Evolutionary conservation across 2,888 invertebrate genomes (phyloP), one percentile per base, ranked within the genome.

Genomic region (Dasypogon diadema): DNA sequence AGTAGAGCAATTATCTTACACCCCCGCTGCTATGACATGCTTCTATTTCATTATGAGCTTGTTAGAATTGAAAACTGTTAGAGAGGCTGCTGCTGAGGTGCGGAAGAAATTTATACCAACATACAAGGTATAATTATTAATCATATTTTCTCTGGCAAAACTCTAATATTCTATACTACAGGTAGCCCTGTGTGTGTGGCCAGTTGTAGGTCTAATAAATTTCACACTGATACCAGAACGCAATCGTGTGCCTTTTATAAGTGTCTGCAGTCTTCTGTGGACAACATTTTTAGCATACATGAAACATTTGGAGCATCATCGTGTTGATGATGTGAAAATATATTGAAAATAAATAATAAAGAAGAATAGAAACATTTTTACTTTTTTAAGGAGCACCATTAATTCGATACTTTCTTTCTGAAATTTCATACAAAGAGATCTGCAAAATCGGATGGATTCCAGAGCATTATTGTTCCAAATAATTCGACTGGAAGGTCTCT

Each of bases 11-110:
- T 85, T 93, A 10, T 89, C 92, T 0, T 94, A 94, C 81, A 91
- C 92, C 21, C 94, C 94, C 65, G 88, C 90, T 76, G 93, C 93
- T 30, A 92, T 93, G 90, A 89, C 90, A 78, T 91, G 91, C 80
- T 94, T 94, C 82, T 94, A 92, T 83, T 91, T 92, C 83, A 89
- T 91, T 26, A 93, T 94, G 90, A 92, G 90, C 82, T 82, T 93
- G 74, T 83, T 94, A 76, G 93, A 94, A 86, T 88, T 90, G 79
- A 92, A 91, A 81, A 88, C 90, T 18, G 82, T 92, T 26, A 83
- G 89, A 76, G 85, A 85, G 48, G 91, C 92, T 46, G 83, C 88
- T 34, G 87, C 89, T 70, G 93, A 94, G 88, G 91, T 93, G 0
- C 87, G 88, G 82, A 89, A 89, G 42, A 94, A 94, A 83, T 91